These are phyloP conservation scores for Tubiluchus corallicola DNA, from an alignment of 2,888 invertebrate species.

Conservation along the genomic window DNA sequence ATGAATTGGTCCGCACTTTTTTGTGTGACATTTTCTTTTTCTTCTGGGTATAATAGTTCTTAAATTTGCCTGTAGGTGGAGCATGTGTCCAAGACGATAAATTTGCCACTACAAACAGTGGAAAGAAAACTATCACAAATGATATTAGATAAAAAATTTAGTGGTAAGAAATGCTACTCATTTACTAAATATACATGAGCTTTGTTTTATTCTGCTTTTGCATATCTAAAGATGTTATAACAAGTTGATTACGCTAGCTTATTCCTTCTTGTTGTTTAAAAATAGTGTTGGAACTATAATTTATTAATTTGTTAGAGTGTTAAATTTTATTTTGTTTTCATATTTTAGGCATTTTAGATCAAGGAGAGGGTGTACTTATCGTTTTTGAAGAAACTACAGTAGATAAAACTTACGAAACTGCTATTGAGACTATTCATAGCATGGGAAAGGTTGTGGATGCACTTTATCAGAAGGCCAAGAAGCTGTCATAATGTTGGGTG, in stretches of 20 bases:
- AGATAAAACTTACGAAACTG: conserved; percentile 93
- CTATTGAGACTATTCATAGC: conserved; percentile 89
- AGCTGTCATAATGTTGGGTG: conserved; percentile 71
- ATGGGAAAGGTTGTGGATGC: conserved; percentile 99
- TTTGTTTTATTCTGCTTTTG: too few relatives aligned
- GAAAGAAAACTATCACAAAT: conserved; percentile 99
- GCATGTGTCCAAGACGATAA: conserved; percentile 75
- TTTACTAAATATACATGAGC: too few relatives aligned
- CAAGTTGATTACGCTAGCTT: too few relatives aligned
- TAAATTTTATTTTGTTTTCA: conserved; percentile 4
- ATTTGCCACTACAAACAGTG: conserved; percentile 59
- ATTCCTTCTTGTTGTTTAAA: too few relatives aligned
- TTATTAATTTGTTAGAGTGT: background rate
- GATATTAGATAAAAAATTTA: conserved; percentile 94
- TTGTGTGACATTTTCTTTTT: conserved; percentile 5
- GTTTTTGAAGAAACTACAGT: conserved; percentile 86
- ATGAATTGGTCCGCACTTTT: conserved; percentile 5
- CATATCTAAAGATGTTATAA: too few relatives aligned
- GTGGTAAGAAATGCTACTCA: conserved; percentile 22
- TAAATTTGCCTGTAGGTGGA: conserved; percentile 31
- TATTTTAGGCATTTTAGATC: conserved; percentile 76
- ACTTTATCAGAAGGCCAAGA: conserved; percentile 96
- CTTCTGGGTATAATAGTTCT: background rate
- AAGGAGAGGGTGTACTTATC: conserved; percentile 91
- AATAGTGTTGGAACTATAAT: too few relatives aligned